A percentile compares a stretch with the other conserved stretches of the same genome.
Conservation (phyloP, 2,888 invertebrate species). For the Elysia crispata region DNA sequence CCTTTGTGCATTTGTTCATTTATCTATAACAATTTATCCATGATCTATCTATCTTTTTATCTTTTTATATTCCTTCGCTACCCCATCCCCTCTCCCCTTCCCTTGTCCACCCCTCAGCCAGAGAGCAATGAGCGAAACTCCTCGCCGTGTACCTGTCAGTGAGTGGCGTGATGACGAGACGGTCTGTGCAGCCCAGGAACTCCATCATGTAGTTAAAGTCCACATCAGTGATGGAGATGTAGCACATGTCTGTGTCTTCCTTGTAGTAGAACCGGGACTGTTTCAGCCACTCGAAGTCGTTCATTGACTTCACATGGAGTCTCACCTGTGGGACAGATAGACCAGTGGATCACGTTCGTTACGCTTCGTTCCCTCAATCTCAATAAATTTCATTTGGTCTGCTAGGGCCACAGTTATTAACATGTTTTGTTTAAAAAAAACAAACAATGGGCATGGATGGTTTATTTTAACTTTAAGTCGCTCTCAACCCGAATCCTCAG, state of each 20-base stretch:
- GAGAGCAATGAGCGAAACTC: not conserved
- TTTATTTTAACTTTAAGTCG: too few relatives aligned
- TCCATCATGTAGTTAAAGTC: constrained; percentile 97
- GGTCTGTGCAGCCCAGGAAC: constrained; percentile 96
- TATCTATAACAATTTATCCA: too few relatives aligned
- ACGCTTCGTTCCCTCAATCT: too few relatives aligned
- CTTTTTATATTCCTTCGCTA: too few relatives aligned
- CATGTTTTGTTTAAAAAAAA: too few relatives aligned
- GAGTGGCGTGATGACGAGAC: constrained; percentile 95
- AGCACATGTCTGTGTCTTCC: constrained; percentile 94
- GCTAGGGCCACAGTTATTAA: too few relatives aligned
- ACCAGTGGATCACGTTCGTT: too few relatives aligned
- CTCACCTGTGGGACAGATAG: constrained; percentile 82
- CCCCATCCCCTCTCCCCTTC: not conserved
- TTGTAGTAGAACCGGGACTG: constrained; percentile 98
- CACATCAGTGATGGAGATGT: constrained; percentile 95
- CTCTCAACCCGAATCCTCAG: too few relatives aligned
- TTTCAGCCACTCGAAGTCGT: constrained; percentile 98
- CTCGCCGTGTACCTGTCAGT: constrained; percentile 87
- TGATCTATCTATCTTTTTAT: too few relatives aligned
- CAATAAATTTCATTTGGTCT: too few relatives aligned
- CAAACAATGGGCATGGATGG: too few relatives aligned
- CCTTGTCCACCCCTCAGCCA: not conserved
- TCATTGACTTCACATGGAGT: constrained; percentile 90
- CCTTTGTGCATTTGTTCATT: too few relatives aligned